Base-by-base conservation (phyloP, 2,888 invertebrate genomes). In the Epinotia nisella region DNA sequence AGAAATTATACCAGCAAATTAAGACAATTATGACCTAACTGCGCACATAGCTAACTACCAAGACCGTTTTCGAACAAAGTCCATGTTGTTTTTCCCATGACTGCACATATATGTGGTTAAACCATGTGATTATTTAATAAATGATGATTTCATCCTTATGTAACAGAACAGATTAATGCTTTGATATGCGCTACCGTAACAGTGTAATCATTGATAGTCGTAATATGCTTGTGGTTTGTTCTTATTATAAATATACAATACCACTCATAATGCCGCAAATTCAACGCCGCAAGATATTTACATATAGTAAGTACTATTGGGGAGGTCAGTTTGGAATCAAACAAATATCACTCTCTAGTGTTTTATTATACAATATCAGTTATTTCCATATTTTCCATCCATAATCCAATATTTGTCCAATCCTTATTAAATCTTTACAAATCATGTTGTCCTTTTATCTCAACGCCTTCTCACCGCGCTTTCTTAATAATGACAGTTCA, bases 51-150 rank as follows among this genome's bases (percentile, higher is more conserved):
- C 13, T 53, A 64, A 60, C 21, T 35, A 39, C 55, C 55, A n/a
- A 19, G 1, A 39, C 49, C 45, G 67, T 67, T 67, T 35, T 17
- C 53, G 61, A 67, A 67, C 71, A 67, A 72, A 72, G 71, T 67
- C 71, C 67, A 29, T 19, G 35, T 60, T 71, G 53, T 55, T 59
- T n/a, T 61, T 49, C 58, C 58, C 51, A 64, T 70, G 13, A 56
- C 55, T 56, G 35, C 15, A 19, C n/a, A 61, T 19, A 45, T 45
- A 58, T 58, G 21, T n/a, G 64, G 15, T 5, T 55, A 55, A 66
- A 58, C 21, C 49, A 64, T 56, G 49, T 51, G 70, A 58, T 64
- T 64, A 49, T n/a, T 49, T 10, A 35, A 64, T 49, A 55, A 58
- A 49, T 64, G 64, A 24, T 64, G 35, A 70, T 70, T 70, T 35